Evolutionary conservation across 2,888 invertebrate genomes (phyloP), one percentile per base, ranked within the genome.

Genomic region (Nebria salina): DNA sequence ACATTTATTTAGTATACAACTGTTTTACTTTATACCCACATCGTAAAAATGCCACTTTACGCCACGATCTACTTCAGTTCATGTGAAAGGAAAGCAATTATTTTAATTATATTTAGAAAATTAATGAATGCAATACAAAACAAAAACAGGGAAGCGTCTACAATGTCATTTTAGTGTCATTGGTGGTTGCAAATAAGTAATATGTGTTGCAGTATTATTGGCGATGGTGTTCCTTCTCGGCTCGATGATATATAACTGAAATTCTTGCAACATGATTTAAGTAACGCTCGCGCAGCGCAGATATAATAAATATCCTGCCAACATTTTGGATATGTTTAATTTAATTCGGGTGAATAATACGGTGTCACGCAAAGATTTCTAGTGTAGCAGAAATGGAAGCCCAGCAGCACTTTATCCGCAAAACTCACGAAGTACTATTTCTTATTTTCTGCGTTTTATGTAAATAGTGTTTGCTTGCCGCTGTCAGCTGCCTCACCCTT

Each of bases 261-360:
- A 79, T 75, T 66, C 75, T 79, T 75, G 68, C 66, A 79, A 74
- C 66, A 34, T 25, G 66, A 54, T 79, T 74, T 75, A 75, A 79
- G 79, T 75, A 79, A 75, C 70, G 68, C 43, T 25, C 66, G 79
- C 42, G 65, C 74, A 75, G 42, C 34, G 34, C 74, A 75, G 79
- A 68, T 79, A 79, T 75, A 34, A 34, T 34, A 75, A 79, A 79
- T 79, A 79, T 75, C 75, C 79, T 79, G 79, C 75, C 79, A 79
- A 79, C 75, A 65, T 68, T 79, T 68, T 68, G 73, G 79, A 79
- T 79, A 75, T 75, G 79, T 79, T 79, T 79, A 74, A 79, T 79
- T 79, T 79, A 79, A 79, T 79, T 75, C 75, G 20, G 43, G 74
- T 79, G 79, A 79, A 75, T 79, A 79, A 79, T 79, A 75, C 64